These are phyloP conservation scores for Synergus gifuensis DNA, from an alignment of 2,888 invertebrate species.

Conservation along the genomic window DNA sequence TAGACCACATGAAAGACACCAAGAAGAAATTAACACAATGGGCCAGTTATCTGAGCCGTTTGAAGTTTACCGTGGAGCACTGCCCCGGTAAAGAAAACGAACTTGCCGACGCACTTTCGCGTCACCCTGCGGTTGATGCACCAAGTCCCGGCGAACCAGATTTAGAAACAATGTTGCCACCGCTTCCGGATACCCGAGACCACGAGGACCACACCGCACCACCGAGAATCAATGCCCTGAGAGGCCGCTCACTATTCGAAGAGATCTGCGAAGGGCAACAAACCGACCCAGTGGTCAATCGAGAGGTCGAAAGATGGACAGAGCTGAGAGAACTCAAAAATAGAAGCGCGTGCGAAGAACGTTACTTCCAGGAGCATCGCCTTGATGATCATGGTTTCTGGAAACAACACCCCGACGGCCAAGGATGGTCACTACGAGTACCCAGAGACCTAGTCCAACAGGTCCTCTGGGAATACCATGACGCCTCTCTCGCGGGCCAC, in stretches of 20 bases:
- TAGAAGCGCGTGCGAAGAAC: neutral
- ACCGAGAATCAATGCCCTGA: neutral
- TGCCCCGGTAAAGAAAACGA: conserved; percentile 14
- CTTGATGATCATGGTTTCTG: neutral
- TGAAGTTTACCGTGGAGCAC: neutral
- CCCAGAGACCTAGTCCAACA: neutral
- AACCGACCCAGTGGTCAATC: neutral
- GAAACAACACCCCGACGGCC: neutral
- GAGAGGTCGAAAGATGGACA: neutral
- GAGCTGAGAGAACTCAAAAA: neutral
- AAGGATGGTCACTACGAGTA: neutral
- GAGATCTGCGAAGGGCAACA: neutral
- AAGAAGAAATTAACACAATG: conserved; percentile 40
- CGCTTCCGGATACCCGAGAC: neutral
- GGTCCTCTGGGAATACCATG: neutral
- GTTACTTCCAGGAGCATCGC: neutral
- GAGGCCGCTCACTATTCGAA: neutral
- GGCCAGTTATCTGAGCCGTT: conserved; percentile 22
- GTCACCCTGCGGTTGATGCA: neutral
- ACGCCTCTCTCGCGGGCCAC: neutral
- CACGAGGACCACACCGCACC: neutral
- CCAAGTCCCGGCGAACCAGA: neutral
- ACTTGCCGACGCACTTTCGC: conserved; percentile 37
- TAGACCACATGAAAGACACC: neutral
- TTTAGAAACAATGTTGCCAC: neutral